Conservation (phyloP, 2,797 vertebrate genomes). For the Danio choprae region DNA sequence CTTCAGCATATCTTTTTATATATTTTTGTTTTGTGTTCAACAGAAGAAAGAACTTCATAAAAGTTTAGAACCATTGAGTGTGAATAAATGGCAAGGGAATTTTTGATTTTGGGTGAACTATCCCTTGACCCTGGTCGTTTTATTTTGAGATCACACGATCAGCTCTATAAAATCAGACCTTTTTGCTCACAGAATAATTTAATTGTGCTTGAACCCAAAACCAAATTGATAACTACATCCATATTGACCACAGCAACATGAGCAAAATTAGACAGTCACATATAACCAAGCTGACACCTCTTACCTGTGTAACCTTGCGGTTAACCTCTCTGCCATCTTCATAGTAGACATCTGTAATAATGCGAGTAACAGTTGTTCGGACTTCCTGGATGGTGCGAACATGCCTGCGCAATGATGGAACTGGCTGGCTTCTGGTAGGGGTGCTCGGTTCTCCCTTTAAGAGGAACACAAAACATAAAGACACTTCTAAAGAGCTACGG, state of each 20-base stretch:
- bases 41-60: no score
- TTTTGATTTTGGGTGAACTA: no score
- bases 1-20: no score
- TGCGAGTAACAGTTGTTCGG: slow-evolving; percentile 88
- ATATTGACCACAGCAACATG: neutral
- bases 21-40: no score
- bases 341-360: slow-evolving; percentile 95
- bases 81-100: no score
- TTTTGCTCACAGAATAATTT: neutral
- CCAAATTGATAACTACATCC: neutral
- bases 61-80: no score
- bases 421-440: slow-evolving; percentile 73
- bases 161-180: neutral
- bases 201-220: neutral
- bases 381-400: slow-evolving; percentile 92
- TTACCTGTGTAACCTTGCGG: slow-evolving; percentile 90
- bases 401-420: slow-evolving; percentile 81
- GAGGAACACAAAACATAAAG: neutral
- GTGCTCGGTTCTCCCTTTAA: slow-evolving; percentile 71
- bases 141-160: neutral
- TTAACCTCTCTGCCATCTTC: slow-evolving; percentile 93
- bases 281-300: neutral
- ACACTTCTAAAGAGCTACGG: neutral
- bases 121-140: neutral
- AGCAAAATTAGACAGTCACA: neutral